These are phyloP conservation scores for Tenebrio molitor DNA, from an alignment of 1,140 invertebrate genomes.

Conservation along the genomic window DNA sequence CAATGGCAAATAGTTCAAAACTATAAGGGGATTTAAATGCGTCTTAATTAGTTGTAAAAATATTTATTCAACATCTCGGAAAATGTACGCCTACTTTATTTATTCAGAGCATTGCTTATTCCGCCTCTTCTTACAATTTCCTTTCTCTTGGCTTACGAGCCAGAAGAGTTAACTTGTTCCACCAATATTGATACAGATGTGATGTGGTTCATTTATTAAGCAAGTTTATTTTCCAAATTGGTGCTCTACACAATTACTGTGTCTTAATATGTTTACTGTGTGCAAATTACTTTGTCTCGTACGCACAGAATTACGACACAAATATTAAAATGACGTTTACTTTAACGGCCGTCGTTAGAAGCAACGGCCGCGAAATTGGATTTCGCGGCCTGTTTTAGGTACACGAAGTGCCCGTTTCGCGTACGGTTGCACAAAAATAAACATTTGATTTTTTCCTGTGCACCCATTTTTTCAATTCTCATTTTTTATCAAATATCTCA, in stretches of 20 bases:
- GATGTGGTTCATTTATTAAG: conserved; percentile 40
- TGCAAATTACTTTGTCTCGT: too few species aligned
- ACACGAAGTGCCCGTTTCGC: too few species aligned
- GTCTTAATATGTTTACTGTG: background rate
- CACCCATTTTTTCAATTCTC: too few species aligned
- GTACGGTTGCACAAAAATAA: too few species aligned
- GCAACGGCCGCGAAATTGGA: too few species aligned
- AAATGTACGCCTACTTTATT: conserved; percentile 36
- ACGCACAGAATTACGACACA: too few species aligned
- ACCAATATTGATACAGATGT: conserved; percentile 47
- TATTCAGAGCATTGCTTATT: conserved; percentile 27
- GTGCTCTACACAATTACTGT: background rate
- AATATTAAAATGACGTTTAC: too few species aligned
- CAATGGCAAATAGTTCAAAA: conserved; percentile 30
- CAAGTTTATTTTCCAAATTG: background rate
- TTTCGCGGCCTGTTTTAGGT: too few species aligned
- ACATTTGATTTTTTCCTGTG: too few species aligned
- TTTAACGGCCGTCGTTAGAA: too few species aligned
- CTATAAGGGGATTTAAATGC: conserved; percentile 30
- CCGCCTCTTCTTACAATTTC: conserved; percentile 21
- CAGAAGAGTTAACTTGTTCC: conserved; percentile 40
- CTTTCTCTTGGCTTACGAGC: conserved; percentile 27
- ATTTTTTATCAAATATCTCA: too few species aligned
- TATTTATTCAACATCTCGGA: conserved; percentile 28
- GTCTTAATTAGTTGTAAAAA: conserved; percentile 35